These are phyloP conservation scores for Prolemur simus DNA, from an alignment of 2,113 vertebrate species.

Conservation along the genomic window DNA sequence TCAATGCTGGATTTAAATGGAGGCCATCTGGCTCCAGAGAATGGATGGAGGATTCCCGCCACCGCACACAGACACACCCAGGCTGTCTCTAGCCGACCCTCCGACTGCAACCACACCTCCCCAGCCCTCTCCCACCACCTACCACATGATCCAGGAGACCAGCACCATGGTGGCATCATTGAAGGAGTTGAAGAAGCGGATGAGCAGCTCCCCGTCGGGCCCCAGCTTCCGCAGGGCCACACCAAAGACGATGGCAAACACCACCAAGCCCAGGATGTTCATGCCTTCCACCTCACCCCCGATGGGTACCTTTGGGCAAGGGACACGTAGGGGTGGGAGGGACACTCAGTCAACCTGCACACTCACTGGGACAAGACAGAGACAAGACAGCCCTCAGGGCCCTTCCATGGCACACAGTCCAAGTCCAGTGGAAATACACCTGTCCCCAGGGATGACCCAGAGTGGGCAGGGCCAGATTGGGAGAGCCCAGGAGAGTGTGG, in stretches of 20 bases:
- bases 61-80: rapidly evolving
- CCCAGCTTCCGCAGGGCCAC: slow-evolving; percentile 92
- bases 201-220: slow-evolving; percentile 91
- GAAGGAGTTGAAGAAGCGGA: slow-evolving; percentile 93
- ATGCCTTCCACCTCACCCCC: slow-evolving; percentile 87
- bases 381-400: neutral
- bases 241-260: slow-evolving; percentile 93
- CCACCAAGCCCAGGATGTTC: slow-evolving; percentile 95
- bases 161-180: slow-evolving; percentile 96
- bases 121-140: slow-evolving; percentile 52
- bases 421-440: neutral
- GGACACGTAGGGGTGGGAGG: neutral
- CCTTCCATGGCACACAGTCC: neutral
- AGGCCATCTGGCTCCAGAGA: neutral
- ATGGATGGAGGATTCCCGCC: rapidly evolving
- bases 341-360: neutral
- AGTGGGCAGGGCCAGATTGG: neutral
- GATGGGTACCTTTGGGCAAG: slow-evolving; percentile 79
- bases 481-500: neutral
- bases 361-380: neutral
- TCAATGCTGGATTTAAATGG: neutral
- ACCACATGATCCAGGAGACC: slow-evolving; percentile 98
- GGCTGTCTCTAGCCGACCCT: neutral
- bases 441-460: too few species aligned
- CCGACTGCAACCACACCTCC: too few species aligned